Evolutionary conservation across 2,113 vertebrate genomes (phyloP).

Genomic region (Carollia perspicillata): DNA sequence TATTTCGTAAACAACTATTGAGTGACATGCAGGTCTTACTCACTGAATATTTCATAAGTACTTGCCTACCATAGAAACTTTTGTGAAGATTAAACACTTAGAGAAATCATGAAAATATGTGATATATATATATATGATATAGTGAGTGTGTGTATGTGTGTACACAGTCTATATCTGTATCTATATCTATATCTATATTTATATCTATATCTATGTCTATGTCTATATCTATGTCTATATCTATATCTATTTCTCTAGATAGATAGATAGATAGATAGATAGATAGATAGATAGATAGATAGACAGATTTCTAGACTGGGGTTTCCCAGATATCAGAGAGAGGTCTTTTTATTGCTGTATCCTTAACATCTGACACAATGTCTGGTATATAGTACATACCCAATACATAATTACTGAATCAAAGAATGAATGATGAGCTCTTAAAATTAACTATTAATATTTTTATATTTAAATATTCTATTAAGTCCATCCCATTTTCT

Average conservation of each 20-base stretch:
- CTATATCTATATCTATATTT: too few relatives aligned
- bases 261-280: not conserved
- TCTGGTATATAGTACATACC: not conserved
- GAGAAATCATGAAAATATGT: not conserved
- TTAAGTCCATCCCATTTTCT: not conserved
- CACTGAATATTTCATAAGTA: not conserved
- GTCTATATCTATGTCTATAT: too few relatives aligned
- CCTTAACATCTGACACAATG: not conserved
- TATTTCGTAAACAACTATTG: not conserved
- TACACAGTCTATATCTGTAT: too few relatives aligned
- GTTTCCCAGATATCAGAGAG: not conserved
- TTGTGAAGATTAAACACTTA: not conserved
- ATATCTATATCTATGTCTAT: too few relatives aligned
- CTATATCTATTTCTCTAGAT: too few relatives aligned
- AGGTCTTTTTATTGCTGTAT: not conserved
- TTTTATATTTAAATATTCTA: not conserved
- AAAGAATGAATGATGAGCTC: not conserved
- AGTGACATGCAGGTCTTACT: not conserved
- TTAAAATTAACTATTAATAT: not conserved
- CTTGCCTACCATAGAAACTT: not conserved
- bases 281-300: too few relatives aligned
- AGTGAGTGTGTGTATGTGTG: too few relatives aligned
- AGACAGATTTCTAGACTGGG: not conserved
- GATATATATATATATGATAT: too few relatives aligned
- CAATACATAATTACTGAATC: not conserved